Evolutionary conservation across 1,140 invertebrate species (phyloP), one percentile per base, ranked within the genome.

Genomic region (Idris sp.): DNA sequence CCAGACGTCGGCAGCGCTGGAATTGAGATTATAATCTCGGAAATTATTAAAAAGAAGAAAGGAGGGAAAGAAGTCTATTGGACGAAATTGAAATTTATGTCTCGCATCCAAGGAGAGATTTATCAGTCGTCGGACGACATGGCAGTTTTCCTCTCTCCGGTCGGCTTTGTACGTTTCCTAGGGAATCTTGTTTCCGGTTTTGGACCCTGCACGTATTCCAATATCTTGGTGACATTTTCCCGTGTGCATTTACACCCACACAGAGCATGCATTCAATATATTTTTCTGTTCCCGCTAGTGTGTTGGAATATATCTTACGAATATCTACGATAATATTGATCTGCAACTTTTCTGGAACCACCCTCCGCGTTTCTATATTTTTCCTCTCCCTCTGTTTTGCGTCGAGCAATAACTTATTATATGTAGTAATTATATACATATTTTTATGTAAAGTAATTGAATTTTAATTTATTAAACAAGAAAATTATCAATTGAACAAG

Each of bases 241-340:
- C 58, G 61, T 61, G 75, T 77, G 64, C 65, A 77, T 74, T 77
- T 59, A 65, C 65, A 74, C 65, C 56, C 71, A 59, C 53, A 59
- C 59, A 33, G 46, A 71, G 33, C 49, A 59, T 78, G 73, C 73
- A 73, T 78, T 76, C 73, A 73, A 76, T 78, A 74, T 73, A n/a
- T n/a, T n/a, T 49, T 65, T 16, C 51, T 46, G 22, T 69, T 76
- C 48, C 64, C n/a, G n/a, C 54, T 76, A 67, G 65, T 43, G 46
- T 38, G 53, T 58, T 10, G 65, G 65, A 76, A 79, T 79, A 79
- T 76, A 79, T 77, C 77, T n/a, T 77, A 77, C 77, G 67, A 76
- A 76, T 71, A 74, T 65, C 77, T 76, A 79, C 78, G 64, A 79
- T 76, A 80, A 79, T 80, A 80, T 80, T 77, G 77, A 79, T 77